Conservation (phyloP, 2,113 vertebrate genomes). For the Vombatus ursinus region DNA sequence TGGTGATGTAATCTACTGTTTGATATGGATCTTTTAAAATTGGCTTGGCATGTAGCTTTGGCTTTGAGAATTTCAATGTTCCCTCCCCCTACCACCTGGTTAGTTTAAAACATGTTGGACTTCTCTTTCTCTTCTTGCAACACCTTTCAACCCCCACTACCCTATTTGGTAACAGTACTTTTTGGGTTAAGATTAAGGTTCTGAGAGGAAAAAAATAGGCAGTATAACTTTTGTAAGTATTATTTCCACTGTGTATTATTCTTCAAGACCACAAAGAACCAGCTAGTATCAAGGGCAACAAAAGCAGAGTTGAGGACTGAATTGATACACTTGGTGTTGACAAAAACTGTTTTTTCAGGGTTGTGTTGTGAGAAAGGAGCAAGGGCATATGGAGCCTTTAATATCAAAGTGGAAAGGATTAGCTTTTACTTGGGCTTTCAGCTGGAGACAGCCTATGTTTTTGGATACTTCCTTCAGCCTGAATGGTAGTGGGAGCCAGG, state of each 20-base stretch:
- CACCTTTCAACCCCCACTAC: background rate
- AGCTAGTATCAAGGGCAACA: too few relatives aligned
- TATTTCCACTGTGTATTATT: background rate
- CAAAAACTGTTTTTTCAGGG: background rate
- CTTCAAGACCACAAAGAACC: background rate
- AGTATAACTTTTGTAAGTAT: background rate
- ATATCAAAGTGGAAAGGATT: background rate
- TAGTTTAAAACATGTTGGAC: background rate
- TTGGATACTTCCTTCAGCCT: background rate
- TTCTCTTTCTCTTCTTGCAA: background rate
- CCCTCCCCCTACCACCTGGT: background rate
- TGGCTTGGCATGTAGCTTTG: background rate
- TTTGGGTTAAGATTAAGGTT: background rate
- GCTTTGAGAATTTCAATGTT: background rate
- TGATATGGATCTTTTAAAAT: background rate
- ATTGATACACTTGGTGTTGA: background rate
- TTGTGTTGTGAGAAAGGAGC: background rate
- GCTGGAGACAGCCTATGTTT: background rate
- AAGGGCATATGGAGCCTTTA: background rate
- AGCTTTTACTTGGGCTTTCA: background rate
- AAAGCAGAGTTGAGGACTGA: background rate
- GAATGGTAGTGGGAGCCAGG: background rate
- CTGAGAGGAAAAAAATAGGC: background rate
- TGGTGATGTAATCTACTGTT: background rate
- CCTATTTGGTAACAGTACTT: background rate